Evolutionary conservation across 1,140 invertebrate genomes (phyloP).

Genomic region (Anastrepha ludens): DNA sequence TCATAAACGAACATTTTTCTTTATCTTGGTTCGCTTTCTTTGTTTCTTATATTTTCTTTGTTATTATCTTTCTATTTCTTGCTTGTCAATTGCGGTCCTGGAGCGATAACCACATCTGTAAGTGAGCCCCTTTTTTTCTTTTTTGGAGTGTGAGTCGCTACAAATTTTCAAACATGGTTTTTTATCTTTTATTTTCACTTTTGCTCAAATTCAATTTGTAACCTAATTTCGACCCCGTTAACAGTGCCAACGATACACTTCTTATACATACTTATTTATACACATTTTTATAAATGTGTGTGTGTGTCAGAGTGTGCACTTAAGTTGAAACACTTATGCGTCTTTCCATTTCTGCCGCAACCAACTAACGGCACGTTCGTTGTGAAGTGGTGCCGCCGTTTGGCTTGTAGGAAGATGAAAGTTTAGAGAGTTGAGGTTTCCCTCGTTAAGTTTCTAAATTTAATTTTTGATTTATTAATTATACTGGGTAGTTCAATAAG

Average conservation of each 20-base stretch:
- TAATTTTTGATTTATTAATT: neutral
- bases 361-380: neutral
- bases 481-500: no score
- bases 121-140: neutral
- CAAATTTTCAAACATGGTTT: neutral
- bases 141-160: neutral
- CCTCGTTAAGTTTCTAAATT: neutral
- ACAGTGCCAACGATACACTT: neutral
- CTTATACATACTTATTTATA: no score
- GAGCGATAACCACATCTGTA: neutral
- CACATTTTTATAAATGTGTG: no score
- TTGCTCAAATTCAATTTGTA: slow-evolving; percentile 3
- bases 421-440: neutral
- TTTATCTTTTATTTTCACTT: neutral
- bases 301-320: no score
- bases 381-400: neutral
- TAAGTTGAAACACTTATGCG: no score
- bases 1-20: no score
- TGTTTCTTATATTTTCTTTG: neutral
- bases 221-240: neutral
- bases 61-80: neutral
- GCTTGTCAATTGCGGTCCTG: neutral
- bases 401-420: neutral
- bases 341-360: neutral
- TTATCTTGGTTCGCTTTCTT: neutral